These are phyloP conservation scores for Scrobipalpa costella DNA, from an alignment of 2,888 invertebrate species.

Conservation along the genomic window DNA sequence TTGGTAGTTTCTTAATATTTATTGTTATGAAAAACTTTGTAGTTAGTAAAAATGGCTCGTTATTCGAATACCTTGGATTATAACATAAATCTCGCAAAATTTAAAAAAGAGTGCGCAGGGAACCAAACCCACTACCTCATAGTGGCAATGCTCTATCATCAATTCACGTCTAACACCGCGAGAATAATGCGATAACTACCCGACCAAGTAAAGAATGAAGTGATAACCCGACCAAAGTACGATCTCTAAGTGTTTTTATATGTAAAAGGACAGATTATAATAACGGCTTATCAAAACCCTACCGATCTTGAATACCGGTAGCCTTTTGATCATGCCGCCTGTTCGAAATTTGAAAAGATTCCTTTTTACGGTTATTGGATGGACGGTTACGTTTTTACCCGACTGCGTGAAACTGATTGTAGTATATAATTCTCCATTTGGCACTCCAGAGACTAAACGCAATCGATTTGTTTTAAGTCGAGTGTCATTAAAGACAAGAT, in stretches of 20 bases:
- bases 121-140: background rate
- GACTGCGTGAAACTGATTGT: too few relatives aligned
- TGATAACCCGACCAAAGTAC: slow-evolving; percentile 13
- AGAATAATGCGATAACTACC: background rate
- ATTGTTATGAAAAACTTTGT: too few relatives aligned
- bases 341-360: slow-evolving; percentile 34
- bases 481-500: too few relatives aligned
- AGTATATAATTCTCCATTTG: too few relatives aligned
- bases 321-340: slow-evolving; percentile 46
- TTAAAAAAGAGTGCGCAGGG: too few relatives aligned
- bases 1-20: too few relatives aligned
- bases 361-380: slow-evolving; percentile 26
- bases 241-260: slow-evolving; percentile 48
- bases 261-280: slow-evolving; percentile 55
- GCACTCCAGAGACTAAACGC: too few relatives aligned
- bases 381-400: slow-evolving; percentile 3
- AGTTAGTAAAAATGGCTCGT: too few relatives aligned
- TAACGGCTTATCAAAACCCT: slow-evolving; percentile 46
- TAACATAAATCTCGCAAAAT: too few relatives aligned
- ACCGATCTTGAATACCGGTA: slow-evolving; percentile 53
- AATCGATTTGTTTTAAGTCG: too few relatives aligned
- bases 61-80: too few relatives aligned
- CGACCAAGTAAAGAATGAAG: slow-evolving; percentile 11
- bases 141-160: background rate
- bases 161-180: slow-evolving; percentile 2